Evolutionary conservation across 2,113 vertebrate species (phyloP).

Genomic region (Aramus guarauna): DNA sequence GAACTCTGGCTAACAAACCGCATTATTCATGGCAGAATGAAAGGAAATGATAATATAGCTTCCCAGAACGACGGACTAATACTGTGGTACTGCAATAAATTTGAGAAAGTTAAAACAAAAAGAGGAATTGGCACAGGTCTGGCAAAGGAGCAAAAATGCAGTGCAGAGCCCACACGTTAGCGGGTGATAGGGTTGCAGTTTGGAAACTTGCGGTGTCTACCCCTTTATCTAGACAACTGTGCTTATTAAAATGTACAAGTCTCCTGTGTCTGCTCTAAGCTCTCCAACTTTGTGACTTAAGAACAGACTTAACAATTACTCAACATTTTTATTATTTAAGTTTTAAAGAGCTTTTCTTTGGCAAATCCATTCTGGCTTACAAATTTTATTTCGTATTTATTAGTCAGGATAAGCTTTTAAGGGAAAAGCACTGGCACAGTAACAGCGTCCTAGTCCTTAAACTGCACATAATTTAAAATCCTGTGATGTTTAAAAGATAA

Average conservation of each 20-base stretch:
- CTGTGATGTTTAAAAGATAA: conserved; percentile 54
- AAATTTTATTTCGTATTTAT: neutral
- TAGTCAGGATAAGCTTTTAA: conserved; percentile 52
- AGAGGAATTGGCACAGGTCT: neutral
- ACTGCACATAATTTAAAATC: conserved; percentile 31
- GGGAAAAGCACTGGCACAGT: neutral
- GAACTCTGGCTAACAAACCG: neutral
- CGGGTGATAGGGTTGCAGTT: neutral
- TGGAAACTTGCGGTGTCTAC: neutral
- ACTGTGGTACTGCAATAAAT: neutral
- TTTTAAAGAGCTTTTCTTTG: conserved; percentile 40
- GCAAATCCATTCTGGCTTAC: conserved; percentile 31
- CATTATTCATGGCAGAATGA: neutral
- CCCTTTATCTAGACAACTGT: neutral
- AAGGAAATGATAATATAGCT: neutral
- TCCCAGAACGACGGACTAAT: neutral
- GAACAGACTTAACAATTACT: conserved; percentile 4
- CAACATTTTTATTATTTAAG: conserved; percentile 34
- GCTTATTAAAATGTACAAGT: neutral
- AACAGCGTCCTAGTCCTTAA: conserved; percentile 47
- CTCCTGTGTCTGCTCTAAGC: neutral
- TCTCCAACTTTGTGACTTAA: neutral
- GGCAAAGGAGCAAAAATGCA: neutral
- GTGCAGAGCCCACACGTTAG: neutral
- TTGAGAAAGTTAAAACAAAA: neutral